Conservation (phyloP, 1,140 invertebrate genomes). For the Drosophila nannoptera region DNA sequence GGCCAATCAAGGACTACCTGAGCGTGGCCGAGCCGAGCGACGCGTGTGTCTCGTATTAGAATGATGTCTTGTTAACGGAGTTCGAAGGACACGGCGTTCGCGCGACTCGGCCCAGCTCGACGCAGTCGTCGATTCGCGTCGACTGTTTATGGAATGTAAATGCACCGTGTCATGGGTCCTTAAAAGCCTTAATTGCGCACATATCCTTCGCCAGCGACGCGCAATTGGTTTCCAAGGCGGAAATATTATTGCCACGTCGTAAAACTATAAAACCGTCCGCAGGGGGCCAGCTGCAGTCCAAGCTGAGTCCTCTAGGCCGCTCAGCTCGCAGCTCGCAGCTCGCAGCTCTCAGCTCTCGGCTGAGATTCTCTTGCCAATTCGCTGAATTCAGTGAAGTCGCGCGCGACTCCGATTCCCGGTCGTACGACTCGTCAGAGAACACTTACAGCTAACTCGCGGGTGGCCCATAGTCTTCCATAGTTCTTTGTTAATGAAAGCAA, state of each 20-base stretch:
- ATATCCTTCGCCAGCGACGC: slow-evolving; percentile 64
- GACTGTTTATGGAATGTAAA: slow-evolving; percentile 70
- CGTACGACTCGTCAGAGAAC: slow-evolving; percentile 60
- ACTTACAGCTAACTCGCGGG: slow-evolving; percentile 56
- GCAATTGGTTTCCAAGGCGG: slow-evolving; percentile 73
- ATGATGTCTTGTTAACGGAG: slow-evolving; percentile 65
- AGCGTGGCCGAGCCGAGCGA: slow-evolving; percentile 39
- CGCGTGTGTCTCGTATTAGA: slow-evolving; percentile 74
- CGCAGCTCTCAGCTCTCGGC: slow-evolving; percentile 11
- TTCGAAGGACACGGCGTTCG: slow-evolving; percentile 57
- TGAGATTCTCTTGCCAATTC: slow-evolving; percentile 54
- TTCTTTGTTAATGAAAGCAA: slow-evolving; percentile 56
- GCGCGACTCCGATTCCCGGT: slow-evolving; percentile 61
- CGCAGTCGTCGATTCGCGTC: slow-evolving; percentile 24
- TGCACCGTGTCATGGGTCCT: slow-evolving; percentile 75
- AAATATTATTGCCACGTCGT: slow-evolving; percentile 78
- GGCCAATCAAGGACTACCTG: slow-evolving; percentile 66
- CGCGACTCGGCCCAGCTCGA: slow-evolving; percentile 51
- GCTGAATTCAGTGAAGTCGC: slow-evolving; percentile 50
- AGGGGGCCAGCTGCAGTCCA: slow-evolving; percentile 51
- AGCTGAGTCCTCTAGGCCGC: slow-evolving; percentile 26
- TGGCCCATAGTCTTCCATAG: slow-evolving; percentile 41
- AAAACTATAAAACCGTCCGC: slow-evolving; percentile 77
- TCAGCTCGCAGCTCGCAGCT: slow-evolving; percentile 5
- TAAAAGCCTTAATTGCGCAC: slow-evolving; percentile 74